Conservation (phyloP, 2,113 vertebrate genomes). For the Melanostigma gelatinosum region DNA sequence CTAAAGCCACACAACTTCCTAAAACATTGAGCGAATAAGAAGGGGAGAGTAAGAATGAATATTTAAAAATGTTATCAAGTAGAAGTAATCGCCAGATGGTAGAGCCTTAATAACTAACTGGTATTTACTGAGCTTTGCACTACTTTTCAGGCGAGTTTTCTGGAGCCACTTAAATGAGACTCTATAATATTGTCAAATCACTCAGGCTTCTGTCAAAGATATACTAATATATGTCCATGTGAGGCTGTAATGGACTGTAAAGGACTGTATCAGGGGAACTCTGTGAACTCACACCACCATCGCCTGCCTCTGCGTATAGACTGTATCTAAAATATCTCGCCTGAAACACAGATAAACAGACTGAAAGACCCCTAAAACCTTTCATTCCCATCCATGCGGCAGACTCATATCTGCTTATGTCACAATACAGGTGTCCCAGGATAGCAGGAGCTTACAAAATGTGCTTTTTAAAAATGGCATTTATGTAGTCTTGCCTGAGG, state of each 20-base stretch:
- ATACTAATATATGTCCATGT: background rate
- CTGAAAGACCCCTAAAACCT: constrained; percentile 20
- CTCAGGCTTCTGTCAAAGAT: background rate
- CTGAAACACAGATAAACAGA: constrained; percentile 36
- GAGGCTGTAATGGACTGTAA: constrained; percentile 17
- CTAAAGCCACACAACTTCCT: constrained; percentile 42
- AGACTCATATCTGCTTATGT: constrained; percentile 47
- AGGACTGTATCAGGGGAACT: constrained; percentile 12
- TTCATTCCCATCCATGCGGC: constrained; percentile 18
- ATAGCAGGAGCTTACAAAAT: constrained; percentile 22
- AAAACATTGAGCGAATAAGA: constrained; percentile 32
- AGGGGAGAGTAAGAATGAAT: constrained; percentile 19
- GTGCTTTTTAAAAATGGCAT: constrained; percentile 30
- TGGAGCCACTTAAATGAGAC: constrained; percentile 2
- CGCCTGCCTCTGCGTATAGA: constrained; percentile 14
- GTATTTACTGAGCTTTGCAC: background rate
- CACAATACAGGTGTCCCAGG: constrained; percentile 28
- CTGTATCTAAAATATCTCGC: constrained; percentile 15
- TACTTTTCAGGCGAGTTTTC: background rate
- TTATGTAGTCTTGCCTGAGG: constrained; percentile 15
- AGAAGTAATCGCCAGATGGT: background rate
- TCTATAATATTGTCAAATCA: background rate
- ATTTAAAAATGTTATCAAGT: constrained; percentile 28
- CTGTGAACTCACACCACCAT: constrained; percentile 22
- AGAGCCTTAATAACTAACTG: background rate